A percentile compares a stretch with the other conserved stretches of the same genome.
Evolutionary conservation across 1,140 invertebrate species (phyloP).

Genomic region (Cardiocondyla obscurior): DNA sequence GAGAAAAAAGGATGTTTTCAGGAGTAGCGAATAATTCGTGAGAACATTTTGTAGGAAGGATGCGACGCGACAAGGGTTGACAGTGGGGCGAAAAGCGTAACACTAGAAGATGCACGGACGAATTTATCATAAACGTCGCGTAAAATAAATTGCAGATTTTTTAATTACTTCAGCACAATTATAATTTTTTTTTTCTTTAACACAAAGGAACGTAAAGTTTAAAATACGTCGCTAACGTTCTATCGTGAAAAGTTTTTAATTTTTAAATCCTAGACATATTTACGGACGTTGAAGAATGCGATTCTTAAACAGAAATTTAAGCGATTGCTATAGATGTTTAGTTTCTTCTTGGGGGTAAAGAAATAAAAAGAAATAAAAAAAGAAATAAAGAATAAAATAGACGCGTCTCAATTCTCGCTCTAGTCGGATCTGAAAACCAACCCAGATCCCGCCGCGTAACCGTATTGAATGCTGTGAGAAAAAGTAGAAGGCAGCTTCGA

Average conservation of each 20-base stretch:
- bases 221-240: background rate
- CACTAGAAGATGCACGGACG: background rate
- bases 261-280: too few relatives aligned
- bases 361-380: too few relatives aligned
- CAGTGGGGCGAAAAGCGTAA: background rate
- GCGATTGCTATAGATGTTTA: too few relatives aligned
- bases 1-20: conserved; percentile 11
- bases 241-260: too few relatives aligned
- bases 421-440: background rate
- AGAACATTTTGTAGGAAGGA: background rate
- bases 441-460: background rate
- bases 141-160: background rate
- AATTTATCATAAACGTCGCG: conserved; percentile 7
- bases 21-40: conserved; percentile 20
- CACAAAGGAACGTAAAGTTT: background rate
- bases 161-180: background rate
- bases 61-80: background rate
- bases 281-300: too few relatives aligned
- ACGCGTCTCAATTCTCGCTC: background rate
- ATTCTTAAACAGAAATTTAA: too few relatives aligned
- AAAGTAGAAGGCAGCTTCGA: conserved; percentile 13
- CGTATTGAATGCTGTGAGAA: conserved; percentile 27
- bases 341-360: too few relatives aligned
- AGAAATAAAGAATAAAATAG: background rate
- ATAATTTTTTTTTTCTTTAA: background rate